phyloP scores from a whole-genome alignment of 2,888 invertebrate species.

The Taenaris catops region DNA sequence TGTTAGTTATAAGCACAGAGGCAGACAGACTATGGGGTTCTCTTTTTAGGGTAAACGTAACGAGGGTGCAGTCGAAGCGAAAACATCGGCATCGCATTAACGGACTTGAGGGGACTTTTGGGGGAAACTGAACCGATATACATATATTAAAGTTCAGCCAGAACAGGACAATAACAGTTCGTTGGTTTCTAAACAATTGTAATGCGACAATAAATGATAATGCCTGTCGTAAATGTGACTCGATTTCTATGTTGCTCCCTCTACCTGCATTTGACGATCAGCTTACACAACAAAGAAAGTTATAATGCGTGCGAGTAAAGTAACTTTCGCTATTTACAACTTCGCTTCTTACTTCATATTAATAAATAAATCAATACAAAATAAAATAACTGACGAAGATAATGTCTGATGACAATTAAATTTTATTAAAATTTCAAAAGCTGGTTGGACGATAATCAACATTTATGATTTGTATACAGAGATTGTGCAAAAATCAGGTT shows the following conservation, averaged over 20 bases:
- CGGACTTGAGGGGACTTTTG: slow-evolving; percentile 35
- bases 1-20: slow-evolving; percentile 19
- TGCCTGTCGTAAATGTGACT: slow-evolving; percentile 50
- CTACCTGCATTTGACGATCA: slow-evolving; percentile 64
- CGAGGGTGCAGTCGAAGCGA: slow-evolving; percentile 65
- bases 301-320: slow-evolving; percentile 61
- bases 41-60: slow-evolving; percentile 55
- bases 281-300: slow-evolving; percentile 79
- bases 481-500: slow-evolving; percentile 5
- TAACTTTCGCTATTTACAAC: slow-evolving; percentile 75
- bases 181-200: slow-evolving; percentile 30
- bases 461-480: slow-evolving; percentile 5
- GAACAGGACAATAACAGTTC: slow-evolving; percentile 27
- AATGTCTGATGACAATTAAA: too few relatives aligned
- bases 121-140: slow-evolving; percentile 28
- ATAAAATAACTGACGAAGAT: too few relatives aligned
- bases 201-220: slow-evolving; percentile 34
- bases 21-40: slow-evolving; percentile 27
- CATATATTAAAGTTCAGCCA: slow-evolving; percentile 11
- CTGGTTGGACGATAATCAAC: not conserved
- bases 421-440: too few relatives aligned
- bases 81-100: slow-evolving; percentile 59
- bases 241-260: slow-evolving; percentile 72
- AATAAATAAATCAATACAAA: too few relatives aligned
- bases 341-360: slow-evolving; percentile 25